phyloP scores from a whole-genome alignment of 2,888 invertebrate species.

The Matsumyia berberina region DNA sequence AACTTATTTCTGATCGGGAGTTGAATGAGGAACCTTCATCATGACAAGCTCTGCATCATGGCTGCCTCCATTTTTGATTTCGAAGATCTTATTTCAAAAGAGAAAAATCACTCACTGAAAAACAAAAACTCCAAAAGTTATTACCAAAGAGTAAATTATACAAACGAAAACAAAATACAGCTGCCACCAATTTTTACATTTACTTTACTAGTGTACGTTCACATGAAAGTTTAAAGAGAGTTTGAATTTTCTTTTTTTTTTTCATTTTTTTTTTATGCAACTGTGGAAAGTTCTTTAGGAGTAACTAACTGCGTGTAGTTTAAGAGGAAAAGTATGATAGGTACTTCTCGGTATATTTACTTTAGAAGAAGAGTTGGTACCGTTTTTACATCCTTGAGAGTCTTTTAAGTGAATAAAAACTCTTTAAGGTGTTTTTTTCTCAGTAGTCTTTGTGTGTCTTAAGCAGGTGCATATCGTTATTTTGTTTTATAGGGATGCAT shows the following conservation, averaged over 20 bases:
- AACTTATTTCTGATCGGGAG: too few species aligned
- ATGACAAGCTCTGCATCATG: too few species aligned
- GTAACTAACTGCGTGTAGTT: slow-evolving; percentile 20
- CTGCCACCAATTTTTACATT: slow-evolving; percentile 11
- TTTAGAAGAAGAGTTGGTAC: background rate
- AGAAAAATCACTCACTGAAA: too few species aligned
- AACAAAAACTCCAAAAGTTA: background rate
- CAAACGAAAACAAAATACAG: background rate
- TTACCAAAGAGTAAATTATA: background rate
- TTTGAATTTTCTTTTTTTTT: background rate
- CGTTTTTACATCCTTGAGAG: background rate
- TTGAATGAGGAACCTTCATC: too few species aligned
- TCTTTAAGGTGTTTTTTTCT: background rate
- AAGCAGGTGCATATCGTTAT: background rate
- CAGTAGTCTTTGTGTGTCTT: background rate
- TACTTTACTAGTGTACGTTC: background rate
- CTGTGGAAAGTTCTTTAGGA: slow-evolving; percentile 1
- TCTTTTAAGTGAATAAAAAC: background rate
- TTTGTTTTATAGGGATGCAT: background rate
- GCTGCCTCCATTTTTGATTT: too few species aligned
- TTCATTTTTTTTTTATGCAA: too few species aligned
- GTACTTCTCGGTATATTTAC: background rate
- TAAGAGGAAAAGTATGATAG: background rate
- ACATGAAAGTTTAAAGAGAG: background rate
- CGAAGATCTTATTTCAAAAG: too few species aligned